Percentiles rank a stretch among this genome's conserved stretches.
phyloP scores from a whole-genome alignment of 2,888 invertebrate species.

The Napeogenes sylphis region DNA sequence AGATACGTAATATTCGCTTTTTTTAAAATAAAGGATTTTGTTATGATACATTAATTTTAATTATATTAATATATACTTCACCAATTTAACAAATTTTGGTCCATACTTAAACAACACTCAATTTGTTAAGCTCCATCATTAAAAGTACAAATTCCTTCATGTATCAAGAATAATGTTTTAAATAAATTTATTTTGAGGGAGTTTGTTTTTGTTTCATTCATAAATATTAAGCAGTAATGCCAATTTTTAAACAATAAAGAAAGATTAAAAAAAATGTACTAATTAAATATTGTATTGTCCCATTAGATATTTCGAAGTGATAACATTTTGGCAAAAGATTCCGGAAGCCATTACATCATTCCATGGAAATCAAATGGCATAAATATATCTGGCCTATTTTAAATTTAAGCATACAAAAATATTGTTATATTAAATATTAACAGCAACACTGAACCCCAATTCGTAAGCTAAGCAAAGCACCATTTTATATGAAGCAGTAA shows the following conservation, averaged over 20 bases:
- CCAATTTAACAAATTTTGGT: no score
- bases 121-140: no score
- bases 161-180: no score
- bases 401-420: constrained; percentile 21
- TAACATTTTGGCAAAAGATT: background rate
- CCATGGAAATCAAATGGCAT: background rate
- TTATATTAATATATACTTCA: no score
- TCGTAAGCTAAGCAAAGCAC: constrained; percentile 25
- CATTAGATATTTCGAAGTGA: background rate
- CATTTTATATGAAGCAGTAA: constrained; percentile 26
- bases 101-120: no score
- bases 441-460: background rate
- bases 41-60: no score
- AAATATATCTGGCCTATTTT: constrained; percentile 2
- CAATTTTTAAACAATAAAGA: background rate
- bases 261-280: background rate
- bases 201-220: no score
- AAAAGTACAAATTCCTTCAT: no score
- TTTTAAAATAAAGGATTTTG: no score
- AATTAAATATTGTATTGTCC: background rate
- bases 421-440: constrained; percentile 15
- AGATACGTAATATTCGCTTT: no score
- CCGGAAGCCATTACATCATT: background rate
- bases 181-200: no score
- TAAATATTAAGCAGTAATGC: background rate